Percentiles rank a stretch among this genome's conserved stretches.
These are phyloP conservation scores for Rhagium mordax DNA, from an alignment of 2,888 invertebrate genomes.

Conservation along the genomic window DNA sequence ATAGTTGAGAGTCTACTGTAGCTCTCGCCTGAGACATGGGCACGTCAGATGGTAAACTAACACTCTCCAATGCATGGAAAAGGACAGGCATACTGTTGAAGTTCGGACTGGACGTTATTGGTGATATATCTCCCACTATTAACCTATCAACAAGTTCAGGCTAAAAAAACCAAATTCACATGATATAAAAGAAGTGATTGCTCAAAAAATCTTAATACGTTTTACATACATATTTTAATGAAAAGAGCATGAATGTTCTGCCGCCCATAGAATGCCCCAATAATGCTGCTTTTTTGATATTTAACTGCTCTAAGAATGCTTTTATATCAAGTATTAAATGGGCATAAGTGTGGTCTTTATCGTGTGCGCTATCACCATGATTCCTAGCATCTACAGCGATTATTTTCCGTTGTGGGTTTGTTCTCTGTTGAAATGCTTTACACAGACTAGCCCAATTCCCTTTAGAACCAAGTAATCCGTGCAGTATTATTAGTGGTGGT, in stretches of 20 bases:
- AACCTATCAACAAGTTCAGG: conserved; percentile 78
- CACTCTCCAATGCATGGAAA: conserved; percentile 78
- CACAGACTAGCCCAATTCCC: conserved; percentile 89
- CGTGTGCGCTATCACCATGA: conserved; percentile 94
- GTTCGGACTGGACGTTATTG: conserved; percentile 75
- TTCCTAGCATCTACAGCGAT: conserved; percentile 92
- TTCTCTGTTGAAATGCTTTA: conserved; percentile 74
- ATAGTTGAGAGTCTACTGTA: conserved; percentile 77
- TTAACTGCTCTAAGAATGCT: conserved; percentile 76
- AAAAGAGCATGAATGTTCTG: conserved; percentile 89
- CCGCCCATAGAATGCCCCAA: conserved; percentile 98
- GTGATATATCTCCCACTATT: conserved; percentile 83
- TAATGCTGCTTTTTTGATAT: conserved; percentile 77
- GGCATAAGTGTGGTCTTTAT: conserved; percentile 80
- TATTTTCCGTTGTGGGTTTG: conserved; percentile 80
- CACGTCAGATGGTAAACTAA: conserved; percentile 75
- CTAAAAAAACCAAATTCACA: conserved; percentile 61
- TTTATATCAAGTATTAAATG: conserved; percentile 84
- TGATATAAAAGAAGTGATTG: background rate
- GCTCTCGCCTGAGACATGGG: conserved; percentile 81
- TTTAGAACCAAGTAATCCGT: conserved; percentile 91
- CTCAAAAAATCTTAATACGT: background rate
- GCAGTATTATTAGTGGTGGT: conserved; percentile 85
- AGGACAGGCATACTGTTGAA: conserved; percentile 76
- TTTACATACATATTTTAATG: conserved; percentile 78